Percentiles rank a stretch among this genome's conserved stretches.
These are phyloP conservation scores for Byasa hedistus DNA, from an alignment of 2,888 invertebrate genomes.

Conservation along the genomic window DNA sequence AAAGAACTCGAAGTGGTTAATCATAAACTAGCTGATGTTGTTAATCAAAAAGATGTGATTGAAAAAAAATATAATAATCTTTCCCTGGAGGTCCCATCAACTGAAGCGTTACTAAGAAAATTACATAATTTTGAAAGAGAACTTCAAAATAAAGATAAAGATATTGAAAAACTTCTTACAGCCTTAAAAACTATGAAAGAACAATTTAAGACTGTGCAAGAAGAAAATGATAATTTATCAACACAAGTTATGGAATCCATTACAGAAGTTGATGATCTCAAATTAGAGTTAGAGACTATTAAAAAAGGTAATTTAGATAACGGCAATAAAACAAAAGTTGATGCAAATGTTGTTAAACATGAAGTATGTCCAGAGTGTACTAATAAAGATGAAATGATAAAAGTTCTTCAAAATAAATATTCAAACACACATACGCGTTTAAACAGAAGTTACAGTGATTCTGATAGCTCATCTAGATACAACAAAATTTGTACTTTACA, in stretches of 20 bases:
- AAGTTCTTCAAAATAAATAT: slow-evolving; percentile 39
- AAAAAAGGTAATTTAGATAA: slow-evolving; percentile 44
- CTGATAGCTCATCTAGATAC: slow-evolving; percentile 59
- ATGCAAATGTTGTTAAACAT: neutral
- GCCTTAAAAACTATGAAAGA: slow-evolving; percentile 44
- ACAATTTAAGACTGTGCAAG: slow-evolving; percentile 62
- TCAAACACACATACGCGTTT: slow-evolving; percentile 46
- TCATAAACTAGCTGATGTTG: slow-evolving; percentile 43
- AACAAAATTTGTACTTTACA: slow-evolving; percentile 69
- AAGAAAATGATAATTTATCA: slow-evolving; percentile 78
- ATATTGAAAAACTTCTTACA: slow-evolving; percentile 47
- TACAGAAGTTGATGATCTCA: slow-evolving; percentile 75
- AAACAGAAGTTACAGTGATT: slow-evolving; percentile 64
- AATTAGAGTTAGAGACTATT: slow-evolving; percentile 53
- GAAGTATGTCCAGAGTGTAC: slow-evolving; percentile 45
- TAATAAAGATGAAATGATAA: slow-evolving; percentile 46
- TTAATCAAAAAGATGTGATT: slow-evolving; percentile 48
- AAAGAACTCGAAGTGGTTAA: slow-evolving; percentile 44
- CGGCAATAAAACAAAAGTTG: neutral
- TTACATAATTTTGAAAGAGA: slow-evolving; percentile 53
- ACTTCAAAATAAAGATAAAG: slow-evolving; percentile 43
- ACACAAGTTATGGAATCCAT: slow-evolving; percentile 79
- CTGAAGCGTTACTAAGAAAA: slow-evolving; percentile 52
- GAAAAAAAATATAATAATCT: slow-evolving; percentile 55
- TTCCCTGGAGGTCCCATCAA: slow-evolving; percentile 51